Base-by-base conservation (phyloP, 2,113 vertebrate genomes). In the Stomatorhinus ivindoensis region DNA sequence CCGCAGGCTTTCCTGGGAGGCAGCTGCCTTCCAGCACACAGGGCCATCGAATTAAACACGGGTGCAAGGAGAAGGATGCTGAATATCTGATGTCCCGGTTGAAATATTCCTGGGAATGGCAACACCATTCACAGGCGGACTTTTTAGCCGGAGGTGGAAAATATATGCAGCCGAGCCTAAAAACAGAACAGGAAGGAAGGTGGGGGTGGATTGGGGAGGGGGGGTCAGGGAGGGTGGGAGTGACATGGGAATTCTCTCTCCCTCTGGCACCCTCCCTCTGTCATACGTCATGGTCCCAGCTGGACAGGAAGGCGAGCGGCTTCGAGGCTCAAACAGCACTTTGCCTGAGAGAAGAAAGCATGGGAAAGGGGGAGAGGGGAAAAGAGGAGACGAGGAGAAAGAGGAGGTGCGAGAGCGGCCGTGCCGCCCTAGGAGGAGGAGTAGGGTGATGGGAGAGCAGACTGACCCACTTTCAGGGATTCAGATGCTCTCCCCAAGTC, bases 131-230 rank as follows among this genome's bases (percentile, higher is more conserved):
- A 91, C 95, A 93, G 97, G 27, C 35, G 17, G 96, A 96, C 95
- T 96, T 97, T 97, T 97, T 98, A 98, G 95, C 97, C 96, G 96
- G 97, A 98, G 95, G 97, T 97, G 96, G 97, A 95, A 96, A 96
- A 97, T 98, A 97, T 97, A 97, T 97, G 97, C 95, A 95, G 90
- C 95, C 93, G 95, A 95, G 96, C 97, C 97, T 98, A 99, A 98
- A 98, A 98, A 98, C 97, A 98, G 97, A 95, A 95, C 96, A 98
- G 98, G 98, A 99, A 99, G 98, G 98, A 99, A 99, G 97, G 96
- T 95, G 97, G 97, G 95, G 96, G 97, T 97, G 96, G 97, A 21
- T 39, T 80, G 89, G 90, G 44, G 4, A 7, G 46, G 89, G 39
- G 87, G 19, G 87, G 69, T 96, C 96, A 95, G 95, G 96, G 95